Evolutionary conservation across 1,140 invertebrate species (phyloP).

Genomic region (Ostrea denselamellosa): DNA sequence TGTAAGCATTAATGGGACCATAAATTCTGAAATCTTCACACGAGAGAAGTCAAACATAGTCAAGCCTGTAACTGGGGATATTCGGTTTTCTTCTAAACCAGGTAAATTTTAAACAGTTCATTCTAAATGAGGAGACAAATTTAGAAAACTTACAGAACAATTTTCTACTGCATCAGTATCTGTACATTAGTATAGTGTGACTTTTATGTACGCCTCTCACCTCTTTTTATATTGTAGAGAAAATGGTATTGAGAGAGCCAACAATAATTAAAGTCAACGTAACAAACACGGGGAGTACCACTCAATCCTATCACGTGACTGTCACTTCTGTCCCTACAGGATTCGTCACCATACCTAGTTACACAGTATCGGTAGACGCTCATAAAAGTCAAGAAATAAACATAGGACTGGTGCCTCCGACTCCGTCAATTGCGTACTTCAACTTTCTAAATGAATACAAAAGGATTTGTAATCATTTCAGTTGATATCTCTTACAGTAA

Average conservation of each 20-base stretch:
- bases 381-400: background rate
- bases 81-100: background rate
- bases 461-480: background rate
- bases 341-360: background rate
- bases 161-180: background rate
- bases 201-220: background rate
- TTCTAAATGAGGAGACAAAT: background rate
- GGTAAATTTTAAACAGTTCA: background rate
- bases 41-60: background rate
- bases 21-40: background rate
- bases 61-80: background rate
- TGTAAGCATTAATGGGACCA: slow-evolving; percentile 19
- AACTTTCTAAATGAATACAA: no score
- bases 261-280: background rate
- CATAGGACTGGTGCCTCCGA: background rate
- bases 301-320: background rate
- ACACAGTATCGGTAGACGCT: background rate
- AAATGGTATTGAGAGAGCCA: background rate
- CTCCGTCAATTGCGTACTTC: background rate
- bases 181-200: background rate
- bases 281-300: background rate
- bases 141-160: background rate
- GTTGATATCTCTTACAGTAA: background rate
- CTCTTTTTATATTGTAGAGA: background rate
- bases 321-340: background rate